These are phyloP conservation scores for Pogona vitticeps DNA, from an alignment of 2,113 vertebrate species.

Conservation along the genomic window DNA sequence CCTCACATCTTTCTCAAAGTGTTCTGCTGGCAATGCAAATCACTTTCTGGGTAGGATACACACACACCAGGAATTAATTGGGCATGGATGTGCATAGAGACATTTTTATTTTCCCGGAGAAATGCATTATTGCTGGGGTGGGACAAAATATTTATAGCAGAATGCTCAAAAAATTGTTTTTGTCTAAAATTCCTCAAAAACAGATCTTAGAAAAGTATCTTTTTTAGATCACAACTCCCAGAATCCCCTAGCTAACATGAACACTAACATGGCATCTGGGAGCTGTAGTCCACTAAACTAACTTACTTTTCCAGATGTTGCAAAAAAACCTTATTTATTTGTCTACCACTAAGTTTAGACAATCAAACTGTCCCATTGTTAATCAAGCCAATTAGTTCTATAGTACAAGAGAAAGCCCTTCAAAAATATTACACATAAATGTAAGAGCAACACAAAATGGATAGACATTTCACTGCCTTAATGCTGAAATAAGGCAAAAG, in stretches of 20 bases:
- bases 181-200: constrained; percentile 16
- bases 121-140: not conserved
- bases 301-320: not conserved
- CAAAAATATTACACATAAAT: constrained; percentile 33
- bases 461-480: constrained; percentile 8
- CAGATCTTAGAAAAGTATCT: not conserved
- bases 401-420: constrained; percentile 35
- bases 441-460: not conserved
- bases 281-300: not conserved
- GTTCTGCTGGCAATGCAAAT: not conserved
- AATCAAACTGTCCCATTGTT: constrained; percentile 44
- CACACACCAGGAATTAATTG: not conserved
- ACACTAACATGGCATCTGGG: not conserved
- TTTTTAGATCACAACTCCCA: not conserved
- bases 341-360: constrained; percentile 48
- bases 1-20: not conserved
- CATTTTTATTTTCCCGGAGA: too few relatives aligned
- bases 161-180: not conserved
- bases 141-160: not conserved
- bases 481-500: not conserved
- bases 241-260: not conserved
- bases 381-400: constrained; percentile 52
- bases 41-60: not conserved
- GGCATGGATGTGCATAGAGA: not conserved
- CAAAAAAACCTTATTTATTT: constrained; percentile 38